These are phyloP conservation scores for Eurypyga helias DNA, from an alignment of 2,113 vertebrate species.

Conservation along the genomic window DNA sequence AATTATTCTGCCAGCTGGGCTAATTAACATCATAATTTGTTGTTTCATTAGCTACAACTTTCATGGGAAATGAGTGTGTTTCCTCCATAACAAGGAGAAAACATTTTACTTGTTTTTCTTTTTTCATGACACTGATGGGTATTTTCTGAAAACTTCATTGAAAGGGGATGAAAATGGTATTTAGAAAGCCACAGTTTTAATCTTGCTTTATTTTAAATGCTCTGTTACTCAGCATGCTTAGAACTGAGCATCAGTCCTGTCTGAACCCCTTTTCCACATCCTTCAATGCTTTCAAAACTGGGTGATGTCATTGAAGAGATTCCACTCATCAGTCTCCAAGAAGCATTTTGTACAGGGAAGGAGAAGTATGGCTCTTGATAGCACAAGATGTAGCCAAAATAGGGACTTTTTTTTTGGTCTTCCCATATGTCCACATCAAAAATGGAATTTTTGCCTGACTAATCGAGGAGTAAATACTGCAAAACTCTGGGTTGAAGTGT, in stretches of 20 bases:
- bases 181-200: no score
- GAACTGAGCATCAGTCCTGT: no score
- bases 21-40: conserved; percentile 48
- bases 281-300: no score
- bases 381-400: neutral
- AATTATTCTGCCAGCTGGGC: neutral
- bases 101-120: neutral
- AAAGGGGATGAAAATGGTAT: neutral
- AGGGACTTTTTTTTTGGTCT: neutral
- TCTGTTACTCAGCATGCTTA: no score
- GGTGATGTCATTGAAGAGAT: no score
- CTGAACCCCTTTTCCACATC: no score
- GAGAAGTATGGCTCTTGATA: no score
- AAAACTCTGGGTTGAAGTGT: neutral
- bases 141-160: neutral
- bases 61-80: neutral
- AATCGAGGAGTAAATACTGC: neutral
- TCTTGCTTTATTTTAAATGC: no score
- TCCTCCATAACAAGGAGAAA: neutral
- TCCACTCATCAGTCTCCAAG: no score
- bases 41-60: conserved; percentile 34
- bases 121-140: neutral
- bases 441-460: neutral
- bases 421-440: neutral
- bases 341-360: no score